Evolutionary conservation across 2,797 vertebrate genomes (phyloP), one percentile per base, ranked within the genome.

Genomic region (Zalophus californianus): DNA sequence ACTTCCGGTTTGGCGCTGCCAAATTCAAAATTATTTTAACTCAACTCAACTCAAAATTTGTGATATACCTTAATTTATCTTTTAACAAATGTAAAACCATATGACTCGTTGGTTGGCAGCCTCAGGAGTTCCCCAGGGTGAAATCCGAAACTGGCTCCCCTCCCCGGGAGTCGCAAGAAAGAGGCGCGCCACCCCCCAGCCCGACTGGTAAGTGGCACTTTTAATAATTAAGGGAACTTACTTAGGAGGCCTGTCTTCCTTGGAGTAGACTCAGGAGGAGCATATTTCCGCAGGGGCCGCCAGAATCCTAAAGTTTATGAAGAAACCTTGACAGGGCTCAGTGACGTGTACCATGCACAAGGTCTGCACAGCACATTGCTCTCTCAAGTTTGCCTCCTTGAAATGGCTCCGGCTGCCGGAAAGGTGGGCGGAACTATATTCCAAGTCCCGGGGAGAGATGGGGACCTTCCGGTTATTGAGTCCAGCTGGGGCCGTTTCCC

Each of bases 61-160:
- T 23, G 38, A 20, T 21, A 44, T 44, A 62, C 50, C 79, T 92
- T 60, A 52, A 41, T 89, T 60, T 84, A 60, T 9, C 9, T 90
- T 80, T 86, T 25, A 86, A 64, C 54, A 64, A 80, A 38, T 82
- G 10, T 82, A 68, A 88, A 95, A 73, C n/a, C 68, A n/a, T 13
- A 11, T 27, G 27, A 72, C 25, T 32, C 18, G 10, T 38, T 85
- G 86, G 35, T 64, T 56, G 32, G 27, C 14, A 80, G 21, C 29
- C 10, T 54, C 3, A 2, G 29, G 9, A 3, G 1, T 27, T 73
- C 7, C 16, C 73, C 2, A 8, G 1, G 78, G 27, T 52, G 41
- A 87, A 56, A 80, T 73, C 68, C 12, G 23, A 79, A 90, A 25
- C 86, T n/a, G 79, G 54, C 64, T 27, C 7, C 64, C 16, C 32